Evolutionary conservation across 2,797 vertebrate genomes (phyloP).

Genomic region (Benthosema pterotum): DNA sequence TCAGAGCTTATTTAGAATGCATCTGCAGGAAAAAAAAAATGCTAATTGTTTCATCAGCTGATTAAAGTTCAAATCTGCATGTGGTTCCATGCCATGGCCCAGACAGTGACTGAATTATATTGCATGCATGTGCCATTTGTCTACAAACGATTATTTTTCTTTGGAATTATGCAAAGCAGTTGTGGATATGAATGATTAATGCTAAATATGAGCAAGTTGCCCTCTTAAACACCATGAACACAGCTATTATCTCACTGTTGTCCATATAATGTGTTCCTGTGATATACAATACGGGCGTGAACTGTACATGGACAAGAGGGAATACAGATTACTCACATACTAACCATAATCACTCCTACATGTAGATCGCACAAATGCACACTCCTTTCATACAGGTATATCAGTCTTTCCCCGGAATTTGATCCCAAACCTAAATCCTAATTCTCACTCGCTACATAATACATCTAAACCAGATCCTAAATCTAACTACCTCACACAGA

Average conservation of each 20-base stretch:
- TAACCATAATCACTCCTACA: not conserved
- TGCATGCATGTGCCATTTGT: constrained; percentile 6
- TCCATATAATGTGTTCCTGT: not conserved
- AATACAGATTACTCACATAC: not conserved
- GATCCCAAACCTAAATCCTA: no score
- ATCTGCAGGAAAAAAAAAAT: constrained; percentile 14
- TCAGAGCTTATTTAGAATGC: constrained; percentile 20
- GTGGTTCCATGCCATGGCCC: constrained; percentile 1
- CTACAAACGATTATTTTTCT: not conserved
- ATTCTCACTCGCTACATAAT: no score
- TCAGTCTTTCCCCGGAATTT: no score
- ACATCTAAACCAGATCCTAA: no score
- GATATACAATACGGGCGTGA: not conserved
- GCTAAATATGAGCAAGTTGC: not conserved
- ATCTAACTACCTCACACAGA: no score
- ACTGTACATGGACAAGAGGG: no score
- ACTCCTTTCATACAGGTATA: not conserved
- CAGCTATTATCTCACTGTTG: not conserved
- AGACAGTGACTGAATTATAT: constrained; percentile 24
- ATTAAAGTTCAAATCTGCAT: constrained; percentile 21
- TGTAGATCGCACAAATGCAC: not conserved
- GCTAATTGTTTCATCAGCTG: constrained; percentile 40
- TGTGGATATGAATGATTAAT: constrained; percentile 15
- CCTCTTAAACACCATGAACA: constrained; percentile 1
- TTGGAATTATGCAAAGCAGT: constrained; percentile 1